phyloP scores from a whole-genome alignment of 2,113 vertebrate genomes.

The Galemys pyrenaicus region DNA sequence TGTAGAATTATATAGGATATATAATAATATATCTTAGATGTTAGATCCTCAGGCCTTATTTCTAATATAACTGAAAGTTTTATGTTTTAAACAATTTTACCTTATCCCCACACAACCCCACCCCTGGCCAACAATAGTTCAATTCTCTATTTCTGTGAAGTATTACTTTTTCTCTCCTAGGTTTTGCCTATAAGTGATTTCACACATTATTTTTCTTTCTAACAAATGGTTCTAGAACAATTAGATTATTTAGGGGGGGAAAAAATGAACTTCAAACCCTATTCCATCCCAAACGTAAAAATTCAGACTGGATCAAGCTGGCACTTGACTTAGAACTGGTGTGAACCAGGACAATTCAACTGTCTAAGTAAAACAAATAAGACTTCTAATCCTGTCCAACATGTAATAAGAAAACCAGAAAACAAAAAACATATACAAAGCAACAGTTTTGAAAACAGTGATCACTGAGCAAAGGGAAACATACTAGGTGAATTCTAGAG shows the following conservation, averaged over 20 bases:
- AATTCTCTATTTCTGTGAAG: neutral
- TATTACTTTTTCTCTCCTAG: neutral
- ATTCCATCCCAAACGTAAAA: neutral
- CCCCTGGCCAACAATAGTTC: neutral
- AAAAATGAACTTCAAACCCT: constrained; percentile 8
- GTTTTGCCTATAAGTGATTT: neutral
- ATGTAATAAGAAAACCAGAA: neutral
- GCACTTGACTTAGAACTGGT: neutral
- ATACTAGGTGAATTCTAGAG: rapidly evolving
- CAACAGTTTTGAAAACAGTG: neutral
- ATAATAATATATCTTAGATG: neutral
- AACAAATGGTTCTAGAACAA: neutral
- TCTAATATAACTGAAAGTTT: neutral
- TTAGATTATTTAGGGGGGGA: neutral
- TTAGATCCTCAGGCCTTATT: neutral
- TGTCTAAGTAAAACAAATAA: neutral
- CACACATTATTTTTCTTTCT: neutral
- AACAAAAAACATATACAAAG: neutral
- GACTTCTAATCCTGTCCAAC: neutral
- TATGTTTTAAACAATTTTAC: neutral
- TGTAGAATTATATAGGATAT: no score
- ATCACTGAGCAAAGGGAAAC: neutral
- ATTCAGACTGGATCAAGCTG: neutral
- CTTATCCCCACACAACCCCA: neutral
- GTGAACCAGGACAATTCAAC: neutral